These are phyloP conservation scores for Accipiter virgatus DNA, from an alignment of 2,113 vertebrate species.

Conservation along the genomic window DNA sequence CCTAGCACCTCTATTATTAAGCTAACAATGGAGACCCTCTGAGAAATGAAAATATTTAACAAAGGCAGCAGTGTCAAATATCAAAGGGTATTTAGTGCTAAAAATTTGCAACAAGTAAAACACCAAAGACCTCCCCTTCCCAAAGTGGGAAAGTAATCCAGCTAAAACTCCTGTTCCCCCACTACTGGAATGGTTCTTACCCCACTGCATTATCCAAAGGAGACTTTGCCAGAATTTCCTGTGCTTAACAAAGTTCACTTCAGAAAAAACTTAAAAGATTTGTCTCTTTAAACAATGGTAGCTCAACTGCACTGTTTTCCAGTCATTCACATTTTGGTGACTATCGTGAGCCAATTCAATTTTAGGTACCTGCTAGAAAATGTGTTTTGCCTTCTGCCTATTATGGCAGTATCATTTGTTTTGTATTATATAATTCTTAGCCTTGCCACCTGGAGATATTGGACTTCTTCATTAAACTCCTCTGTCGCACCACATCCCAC, in stretches of 20 bases:
- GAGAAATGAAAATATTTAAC: constrained; percentile 71
- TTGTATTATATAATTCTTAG: constrained; percentile 64
- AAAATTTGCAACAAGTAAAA: constrained; percentile 58
- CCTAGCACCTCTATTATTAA: constrained; percentile 67
- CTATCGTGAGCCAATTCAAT: background rate
- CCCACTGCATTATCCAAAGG: background rate
- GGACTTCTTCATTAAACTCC: constrained; percentile 73
- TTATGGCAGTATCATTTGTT: constrained; percentile 46
- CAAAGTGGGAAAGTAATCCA: background rate
- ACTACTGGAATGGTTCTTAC: background rate
- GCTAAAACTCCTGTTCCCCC: background rate
- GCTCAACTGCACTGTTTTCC: background rate
- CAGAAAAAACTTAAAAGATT: background rate
- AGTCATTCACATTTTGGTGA: constrained; percentile 43
- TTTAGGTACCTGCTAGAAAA: constrained; percentile 59
- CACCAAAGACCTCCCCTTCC: constrained; percentile 30
- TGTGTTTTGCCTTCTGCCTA: constrained; percentile 65
- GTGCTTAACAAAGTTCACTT: background rate
- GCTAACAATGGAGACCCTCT: constrained; percentile 60
- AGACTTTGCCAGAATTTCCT: background rate
- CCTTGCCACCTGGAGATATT: constrained; percentile 75
- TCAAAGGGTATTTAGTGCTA: constrained; percentile 57
- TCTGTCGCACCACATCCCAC: constrained; percentile 76
- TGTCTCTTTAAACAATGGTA: background rate
- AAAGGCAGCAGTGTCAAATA: constrained; percentile 64